Percentiles rank a stretch among this genome's conserved stretches.
Evolutionary conservation across 2,888 invertebrate species (phyloP).

Genomic region (Metellina segmentata): DNA sequence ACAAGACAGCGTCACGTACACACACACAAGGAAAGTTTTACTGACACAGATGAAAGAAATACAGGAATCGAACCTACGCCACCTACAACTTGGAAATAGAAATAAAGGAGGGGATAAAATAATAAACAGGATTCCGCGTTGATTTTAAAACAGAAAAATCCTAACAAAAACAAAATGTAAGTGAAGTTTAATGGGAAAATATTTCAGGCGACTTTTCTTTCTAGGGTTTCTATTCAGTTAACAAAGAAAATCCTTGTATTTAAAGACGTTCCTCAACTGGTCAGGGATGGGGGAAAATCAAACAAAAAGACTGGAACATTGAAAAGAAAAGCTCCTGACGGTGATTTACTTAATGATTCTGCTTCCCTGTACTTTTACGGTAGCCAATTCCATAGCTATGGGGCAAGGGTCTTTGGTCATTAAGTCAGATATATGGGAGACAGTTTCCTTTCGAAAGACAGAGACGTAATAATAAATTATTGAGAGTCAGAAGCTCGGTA

Average conservation of each 20-base stretch:
- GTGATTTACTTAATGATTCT: not conserved
- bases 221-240: not conserved
- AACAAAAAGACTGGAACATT: not conserved
- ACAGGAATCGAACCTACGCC: no score
- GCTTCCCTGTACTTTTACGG: not conserved
- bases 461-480: not conserved
- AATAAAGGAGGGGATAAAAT: no score
- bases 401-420: not conserved
- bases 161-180: no score
- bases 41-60: no score
- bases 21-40: no score
- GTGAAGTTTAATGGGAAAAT: not conserved
- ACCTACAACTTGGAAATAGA: no score
- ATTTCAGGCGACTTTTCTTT: not conserved
- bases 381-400: not conserved
- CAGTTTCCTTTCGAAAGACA: not conserved
- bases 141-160: no score
- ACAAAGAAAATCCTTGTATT: not conserved
- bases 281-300: not conserved
- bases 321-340: not conserved
- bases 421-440: not conserved
- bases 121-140: no score
- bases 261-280: not conserved
- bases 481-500: no score
- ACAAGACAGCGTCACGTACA: no score